Conservation (phyloP, 2,113 vertebrate genomes). For the Glaucidium brasilianum region DNA sequence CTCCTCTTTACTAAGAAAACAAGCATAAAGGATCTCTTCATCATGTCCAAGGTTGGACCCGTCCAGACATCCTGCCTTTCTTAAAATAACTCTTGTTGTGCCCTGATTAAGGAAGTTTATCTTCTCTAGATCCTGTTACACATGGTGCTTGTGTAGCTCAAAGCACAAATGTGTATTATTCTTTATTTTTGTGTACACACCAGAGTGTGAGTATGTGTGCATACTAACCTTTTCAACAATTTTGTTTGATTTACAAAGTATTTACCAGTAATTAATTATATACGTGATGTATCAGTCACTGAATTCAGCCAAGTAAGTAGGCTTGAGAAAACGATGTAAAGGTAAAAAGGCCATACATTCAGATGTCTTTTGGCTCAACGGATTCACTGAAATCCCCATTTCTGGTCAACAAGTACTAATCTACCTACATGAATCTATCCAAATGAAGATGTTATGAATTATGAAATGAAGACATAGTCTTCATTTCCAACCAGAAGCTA, state of each 20-base stretch:
- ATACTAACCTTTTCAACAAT: neutral
- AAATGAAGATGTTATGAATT: no score
- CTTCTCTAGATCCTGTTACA: slow-evolving; percentile 17
- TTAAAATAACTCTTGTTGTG: slow-evolving; percentile 28
- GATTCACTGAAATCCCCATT: neutral
- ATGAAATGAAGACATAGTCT: neutral
- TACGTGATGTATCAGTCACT: neutral
- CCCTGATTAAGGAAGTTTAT: slow-evolving; percentile 24
- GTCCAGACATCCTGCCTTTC: slow-evolving; percentile 2
- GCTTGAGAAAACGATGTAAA: neutral
- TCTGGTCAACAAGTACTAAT: neutral
- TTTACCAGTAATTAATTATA: neutral
- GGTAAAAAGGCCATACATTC: neutral
- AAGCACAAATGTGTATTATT: neutral
- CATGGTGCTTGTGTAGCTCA: neutral
- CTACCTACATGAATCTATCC: neutral
- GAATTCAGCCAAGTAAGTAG: neutral
- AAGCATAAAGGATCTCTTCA: neutral
- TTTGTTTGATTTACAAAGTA: neutral
- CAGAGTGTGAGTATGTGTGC: neutral
- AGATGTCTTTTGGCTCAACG: neutral
- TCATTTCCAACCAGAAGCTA: neutral
- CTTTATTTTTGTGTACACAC: neutral
- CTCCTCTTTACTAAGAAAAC: neutral
- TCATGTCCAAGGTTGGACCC: neutral